Conservation (phyloP, 1,140 invertebrate genomes). For the Luehdorfia chinensis region DNA sequence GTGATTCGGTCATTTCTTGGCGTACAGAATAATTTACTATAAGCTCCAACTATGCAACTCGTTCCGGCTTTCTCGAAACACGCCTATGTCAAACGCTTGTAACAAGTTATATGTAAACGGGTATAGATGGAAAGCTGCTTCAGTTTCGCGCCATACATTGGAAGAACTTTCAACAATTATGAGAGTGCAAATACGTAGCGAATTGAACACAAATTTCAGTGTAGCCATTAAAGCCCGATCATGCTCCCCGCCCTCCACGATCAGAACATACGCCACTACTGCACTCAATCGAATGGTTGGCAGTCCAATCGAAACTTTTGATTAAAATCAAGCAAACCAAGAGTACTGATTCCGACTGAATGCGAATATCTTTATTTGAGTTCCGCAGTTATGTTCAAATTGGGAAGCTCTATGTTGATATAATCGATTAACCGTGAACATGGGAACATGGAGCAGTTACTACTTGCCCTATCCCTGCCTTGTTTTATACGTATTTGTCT, state of each 20-base stretch:
- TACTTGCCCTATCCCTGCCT: neutral
- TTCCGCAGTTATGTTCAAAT: constrained; percentile 52
- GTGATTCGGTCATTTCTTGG: constrained; percentile 5
- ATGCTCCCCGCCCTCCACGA: constrained; percentile 28
- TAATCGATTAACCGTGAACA: constrained; percentile 42
- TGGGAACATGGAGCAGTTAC: too few relatives aligned
- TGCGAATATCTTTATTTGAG: constrained; percentile 70
- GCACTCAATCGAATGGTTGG: constrained; percentile 55
- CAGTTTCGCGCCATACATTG: constrained; percentile 21
- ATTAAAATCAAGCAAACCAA: constrained; percentile 74
- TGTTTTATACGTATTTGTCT: neutral
- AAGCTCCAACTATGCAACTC: neutral
- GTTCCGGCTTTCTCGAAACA: constrained; percentile 15
- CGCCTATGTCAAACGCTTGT: constrained; percentile 38
- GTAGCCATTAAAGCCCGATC: constrained; percentile 49
- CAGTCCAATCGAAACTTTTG: constrained; percentile 73
- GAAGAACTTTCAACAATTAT: constrained; percentile 54
- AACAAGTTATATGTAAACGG: constrained; percentile 38
- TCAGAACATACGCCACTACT: constrained; percentile 42
- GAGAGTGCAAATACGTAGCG: constrained; percentile 58
- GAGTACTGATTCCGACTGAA: constrained; percentile 51
- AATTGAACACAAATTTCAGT: constrained; percentile 54
- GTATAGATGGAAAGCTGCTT: constrained; percentile 13
- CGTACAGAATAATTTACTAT: constrained; percentile 1
- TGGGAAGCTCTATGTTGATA: constrained; percentile 48